Base-by-base conservation (phyloP, 2,888 invertebrate genomes). In the Baronia brevicornis region DNA sequence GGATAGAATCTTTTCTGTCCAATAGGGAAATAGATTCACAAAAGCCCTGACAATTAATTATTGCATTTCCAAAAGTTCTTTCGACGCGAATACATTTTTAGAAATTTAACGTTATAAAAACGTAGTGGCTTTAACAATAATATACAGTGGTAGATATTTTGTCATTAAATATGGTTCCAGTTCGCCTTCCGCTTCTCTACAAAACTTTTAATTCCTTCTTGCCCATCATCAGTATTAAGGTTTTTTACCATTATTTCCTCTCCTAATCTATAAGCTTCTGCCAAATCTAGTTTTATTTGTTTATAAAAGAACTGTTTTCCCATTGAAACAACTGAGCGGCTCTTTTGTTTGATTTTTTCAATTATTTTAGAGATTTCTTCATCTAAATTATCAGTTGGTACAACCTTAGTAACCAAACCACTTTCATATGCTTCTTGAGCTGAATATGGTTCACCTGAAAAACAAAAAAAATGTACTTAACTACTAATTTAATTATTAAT, bases 291-390 rank as follows among this genome's bases (percentile, higher is more conserved):
- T 33, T 90, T 87, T 13, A 94, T 80, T 82, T 98, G 98, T 52
- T 92, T 86, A 60, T 97, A 93, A 61, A 92, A 95, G 68, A 97
- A 96, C 38, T 89, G 86, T 71, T 98, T 98, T 3, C 98, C 98
- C 8, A 96, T 65, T 13, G 90, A 80, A 12, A 96, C 85, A 2
- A 98, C 93, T 3, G 91, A 86, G 10, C 93, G 88, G 62, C 97
- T 97, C 69, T 95, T 95, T 2, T 72, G 51, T 54, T 87, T 88
- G 30, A 97, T 95, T 33, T 91, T 87, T 22, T 88, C 80, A 18
- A 91, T 88, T 5, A 94, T 89, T 46, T 80, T 86, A 30, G 88
- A 63, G 0, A 93, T 77, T 79, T 92, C 91, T 11, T 74, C 64
- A 33, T 92, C 90, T 54, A 91, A 54, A 39, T 87, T 61, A 3